Evolutionary conservation across 2,113 vertebrate species (phyloP).

Genomic region (western clawed frog (Xenopus tropicalis)): DNA sequence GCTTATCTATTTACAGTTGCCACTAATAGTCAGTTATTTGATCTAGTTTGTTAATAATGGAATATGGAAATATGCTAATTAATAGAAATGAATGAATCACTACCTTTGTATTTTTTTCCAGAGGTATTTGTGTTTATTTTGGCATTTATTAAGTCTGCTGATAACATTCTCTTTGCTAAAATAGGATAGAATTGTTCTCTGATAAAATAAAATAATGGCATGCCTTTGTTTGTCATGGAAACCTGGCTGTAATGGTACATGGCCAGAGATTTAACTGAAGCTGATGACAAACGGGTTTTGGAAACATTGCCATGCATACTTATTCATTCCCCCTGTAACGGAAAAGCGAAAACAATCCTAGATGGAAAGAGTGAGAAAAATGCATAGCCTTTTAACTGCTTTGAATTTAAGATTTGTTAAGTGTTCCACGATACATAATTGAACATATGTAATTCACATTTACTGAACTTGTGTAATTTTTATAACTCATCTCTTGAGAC

Average conservation of each 20-base stretch:
- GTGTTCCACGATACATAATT: neutral
- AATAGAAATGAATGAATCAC: conserved; percentile 30
- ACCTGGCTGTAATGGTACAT: neutral
- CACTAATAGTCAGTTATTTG: neutral
- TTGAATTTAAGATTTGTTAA: neutral
- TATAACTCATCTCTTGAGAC: neutral
- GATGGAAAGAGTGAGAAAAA: neutral
- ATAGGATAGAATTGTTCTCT: conserved; percentile 3
- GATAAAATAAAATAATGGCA: neutral
- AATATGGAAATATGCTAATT: conserved; percentile 24
- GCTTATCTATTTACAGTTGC: no score
- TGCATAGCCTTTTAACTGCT: neutral
- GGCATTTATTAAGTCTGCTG: conserved; percentile 21
- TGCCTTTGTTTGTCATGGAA: neutral
- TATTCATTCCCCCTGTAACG: neutral
- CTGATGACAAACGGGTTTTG: neutral
- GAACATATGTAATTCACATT: neutral
- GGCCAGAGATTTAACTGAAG: neutral
- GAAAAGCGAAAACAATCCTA: neutral
- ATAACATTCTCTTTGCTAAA: conserved; percentile 1
- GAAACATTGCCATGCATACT: neutral
- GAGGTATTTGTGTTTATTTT: conserved; percentile 6
- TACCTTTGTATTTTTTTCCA: conserved; percentile 1
- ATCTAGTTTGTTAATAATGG: conserved; percentile 18
- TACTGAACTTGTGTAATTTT: neutral